phyloP scores from a whole-genome alignment of 2,797 vertebrate genomes.

The Amblyopsis hoosieri region DNA sequence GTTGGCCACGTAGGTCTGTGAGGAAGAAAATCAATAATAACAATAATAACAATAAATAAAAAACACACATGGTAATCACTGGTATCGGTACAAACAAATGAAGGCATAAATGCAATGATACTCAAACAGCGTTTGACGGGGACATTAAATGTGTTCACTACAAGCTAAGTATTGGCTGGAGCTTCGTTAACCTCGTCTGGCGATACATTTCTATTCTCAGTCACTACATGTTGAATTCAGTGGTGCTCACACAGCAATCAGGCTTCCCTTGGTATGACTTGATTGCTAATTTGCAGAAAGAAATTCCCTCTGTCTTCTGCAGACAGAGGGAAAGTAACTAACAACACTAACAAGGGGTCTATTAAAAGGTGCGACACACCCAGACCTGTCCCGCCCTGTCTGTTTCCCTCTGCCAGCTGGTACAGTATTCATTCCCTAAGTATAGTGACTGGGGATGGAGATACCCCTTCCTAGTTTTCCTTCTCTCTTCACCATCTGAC shows the following conservation, averaged over 20 bases:
- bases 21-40: conserved; percentile 16
- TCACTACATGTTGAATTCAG: no score
- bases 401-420: conserved; percentile 47
- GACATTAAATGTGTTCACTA: no score
- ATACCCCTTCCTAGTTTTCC: conserved; percentile 33
- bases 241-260: no score
- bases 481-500: conserved; percentile 55
- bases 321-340: conserved; percentile 1
- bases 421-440: conserved; percentile 14
- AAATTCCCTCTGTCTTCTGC: neutral
- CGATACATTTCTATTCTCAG: no score
- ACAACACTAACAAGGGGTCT: conserved; percentile 22
- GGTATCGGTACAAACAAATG: neutral
- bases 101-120: no score
- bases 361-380: conserved; percentile 20
- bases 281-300: no score
- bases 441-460: neutral
- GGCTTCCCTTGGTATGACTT: no score
- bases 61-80: conserved; percentile 10
- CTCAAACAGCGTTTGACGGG: no score
- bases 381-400: conserved; percentile 19
- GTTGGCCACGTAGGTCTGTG: conserved; percentile 96
- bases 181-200: no score
- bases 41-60: no score
- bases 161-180: no score